These are phyloP conservation scores for Drosophila athabasca DNA, from an alignment of 1,140 invertebrate species.

Conservation along the genomic window DNA sequence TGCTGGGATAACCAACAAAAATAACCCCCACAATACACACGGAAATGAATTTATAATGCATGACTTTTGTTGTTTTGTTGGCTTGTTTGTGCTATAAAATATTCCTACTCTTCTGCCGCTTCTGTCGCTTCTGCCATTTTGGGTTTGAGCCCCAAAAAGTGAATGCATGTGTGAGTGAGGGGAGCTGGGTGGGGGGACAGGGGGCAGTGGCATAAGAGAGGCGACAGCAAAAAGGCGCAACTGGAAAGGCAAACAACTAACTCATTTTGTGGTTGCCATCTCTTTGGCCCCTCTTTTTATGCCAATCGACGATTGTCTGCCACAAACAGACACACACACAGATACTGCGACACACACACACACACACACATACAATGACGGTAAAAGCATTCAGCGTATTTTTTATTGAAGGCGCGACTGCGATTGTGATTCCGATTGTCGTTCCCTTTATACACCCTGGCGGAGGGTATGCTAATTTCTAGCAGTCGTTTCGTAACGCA, in stretches of 20 bases:
- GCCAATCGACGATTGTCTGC: conserved; percentile 75
- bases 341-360: not conserved
- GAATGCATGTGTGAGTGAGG: conserved; percentile 25
- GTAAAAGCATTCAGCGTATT: conserved; percentile 47
- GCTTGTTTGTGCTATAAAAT: conserved; percentile 33
- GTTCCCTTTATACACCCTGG: too few relatives aligned
- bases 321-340: conserved; percentile 21
- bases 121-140: conserved; percentile 2
- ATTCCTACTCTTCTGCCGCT: conserved; percentile 5
- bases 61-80: conserved; percentile 54
- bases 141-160: conserved; percentile 15
- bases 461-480: too few relatives aligned
- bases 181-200: not conserved
- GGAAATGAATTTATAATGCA: conserved; percentile 80
- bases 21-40: conserved; percentile 42
- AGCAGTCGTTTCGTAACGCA: too few relatives aligned
- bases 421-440: conserved; percentile 51
- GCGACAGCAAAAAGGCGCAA: conserved; percentile 41
- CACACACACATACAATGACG: conserved; percentile 25
- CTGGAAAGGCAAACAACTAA: conserved; percentile 69
- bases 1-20: conserved; percentile 50
- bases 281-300: conserved; percentile 59
- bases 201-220: not conserved
- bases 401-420: conserved; percentile 55
- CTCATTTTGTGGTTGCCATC: conserved; percentile 75